Percentiles rank a stretch among this genome's conserved stretches.
These are phyloP conservation scores for Margaritifera margaritifera DNA, from an alignment of 2,888 invertebrate genomes.

Conservation along the genomic window DNA sequence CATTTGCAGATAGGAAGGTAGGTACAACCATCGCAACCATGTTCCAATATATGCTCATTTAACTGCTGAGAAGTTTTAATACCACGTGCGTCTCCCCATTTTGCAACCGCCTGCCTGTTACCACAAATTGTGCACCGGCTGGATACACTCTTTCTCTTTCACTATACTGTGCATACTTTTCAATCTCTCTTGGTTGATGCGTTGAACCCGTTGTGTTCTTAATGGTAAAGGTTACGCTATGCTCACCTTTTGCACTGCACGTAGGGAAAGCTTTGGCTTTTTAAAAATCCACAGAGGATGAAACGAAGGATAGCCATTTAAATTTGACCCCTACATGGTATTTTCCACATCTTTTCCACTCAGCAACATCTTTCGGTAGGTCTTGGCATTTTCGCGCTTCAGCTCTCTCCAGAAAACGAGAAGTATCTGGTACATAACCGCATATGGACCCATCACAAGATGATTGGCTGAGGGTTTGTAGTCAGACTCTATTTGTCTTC, in stretches of 20 bases:
- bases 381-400: conserved; percentile 17
- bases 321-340: conserved; percentile 31
- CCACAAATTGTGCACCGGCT: conserved; percentile 10
- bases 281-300: conserved; percentile 22
- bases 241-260: conserved; percentile 1
- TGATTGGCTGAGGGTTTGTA: conserved; percentile 38
- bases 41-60: no score
- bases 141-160: conserved; percentile 24
- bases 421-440: conserved; percentile 35
- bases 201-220: conserved; percentile 5
- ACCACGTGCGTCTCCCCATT: conserved; percentile 6
- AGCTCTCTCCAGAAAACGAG: conserved; percentile 32
- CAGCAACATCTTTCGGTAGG: conserved; percentile 34
- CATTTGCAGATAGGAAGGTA: no score
- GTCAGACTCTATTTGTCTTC: conserved; percentile 22
- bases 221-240: conserved; percentile 4
- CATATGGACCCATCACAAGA: conserved; percentile 39
- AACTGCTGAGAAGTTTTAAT: conserved; percentile 1
- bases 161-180: conserved; percentile 11
- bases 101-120: not conserved
- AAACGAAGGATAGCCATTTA: conserved; percentile 37
- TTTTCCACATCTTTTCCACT: conserved; percentile 12
- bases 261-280: conserved; percentile 37
- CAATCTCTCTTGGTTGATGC: conserved; percentile 17
- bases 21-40: no score